These are phyloP conservation scores for Stegostoma tigrinum DNA, from an alignment of 2,113 vertebrate genomes.

Conservation along the genomic window DNA sequence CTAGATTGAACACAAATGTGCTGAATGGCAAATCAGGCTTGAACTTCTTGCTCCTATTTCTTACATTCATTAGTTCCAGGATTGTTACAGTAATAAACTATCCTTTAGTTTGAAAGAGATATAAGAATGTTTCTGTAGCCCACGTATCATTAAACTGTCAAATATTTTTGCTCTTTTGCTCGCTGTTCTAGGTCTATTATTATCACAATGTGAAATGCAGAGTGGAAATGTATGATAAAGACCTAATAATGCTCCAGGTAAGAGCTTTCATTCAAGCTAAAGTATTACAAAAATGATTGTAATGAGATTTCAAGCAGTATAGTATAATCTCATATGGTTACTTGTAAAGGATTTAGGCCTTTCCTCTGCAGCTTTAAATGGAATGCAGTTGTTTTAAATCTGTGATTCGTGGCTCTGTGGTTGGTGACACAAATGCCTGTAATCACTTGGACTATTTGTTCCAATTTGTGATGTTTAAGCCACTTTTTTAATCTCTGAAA, in stretches of 20 bases:
- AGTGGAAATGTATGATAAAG: constrained; percentile 98
- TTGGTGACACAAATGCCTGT: neutral
- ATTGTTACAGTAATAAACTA: neutral
- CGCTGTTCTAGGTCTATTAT: constrained; percentile 81
- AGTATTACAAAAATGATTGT: neutral
- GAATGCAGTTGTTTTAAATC: neutral
- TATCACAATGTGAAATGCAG: constrained; percentile 97
- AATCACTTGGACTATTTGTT: neutral
- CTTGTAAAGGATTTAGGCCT: neutral
- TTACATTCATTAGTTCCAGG: neutral
- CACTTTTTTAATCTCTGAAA: neutral
- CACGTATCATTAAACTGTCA: neutral
- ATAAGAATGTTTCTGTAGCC: neutral
- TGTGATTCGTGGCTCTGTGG: neutral
- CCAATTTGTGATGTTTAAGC: neutral
- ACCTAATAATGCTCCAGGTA: constrained; percentile 90
- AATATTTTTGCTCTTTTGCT: constrained; percentile 38
- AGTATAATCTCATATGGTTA: neutral
- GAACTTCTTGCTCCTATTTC: neutral
- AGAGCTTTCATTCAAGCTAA: constrained; percentile 38
- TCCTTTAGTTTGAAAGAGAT: neutral
- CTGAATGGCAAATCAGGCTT: neutral
- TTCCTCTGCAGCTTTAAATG: neutral
- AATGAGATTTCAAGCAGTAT: neutral
- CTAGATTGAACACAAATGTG: neutral